Evolutionary conservation across 2,888 invertebrate genomes (phyloP).

Genomic region (Hirtodrosophila cameraria): DNA sequence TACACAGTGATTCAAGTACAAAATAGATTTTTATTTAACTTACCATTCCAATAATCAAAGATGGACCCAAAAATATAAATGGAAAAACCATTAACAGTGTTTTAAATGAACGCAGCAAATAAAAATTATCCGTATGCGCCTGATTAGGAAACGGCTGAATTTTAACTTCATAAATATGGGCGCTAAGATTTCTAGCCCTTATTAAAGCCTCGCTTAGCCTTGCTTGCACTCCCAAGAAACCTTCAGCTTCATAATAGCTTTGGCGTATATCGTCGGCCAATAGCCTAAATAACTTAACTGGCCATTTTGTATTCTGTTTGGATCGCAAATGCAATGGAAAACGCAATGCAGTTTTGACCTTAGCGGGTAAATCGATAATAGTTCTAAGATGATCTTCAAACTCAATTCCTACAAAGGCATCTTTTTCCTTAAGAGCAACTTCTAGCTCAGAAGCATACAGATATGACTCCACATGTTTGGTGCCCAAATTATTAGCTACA

Average conservation of each 20-base stretch:
- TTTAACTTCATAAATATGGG: conserved; percentile 13
- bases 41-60: conserved; percentile 32
- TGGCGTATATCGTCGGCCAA: background rate
- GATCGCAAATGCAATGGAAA: conserved; percentile 40
- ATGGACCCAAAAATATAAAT: conserved; percentile 24
- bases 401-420: conserved; percentile 50
- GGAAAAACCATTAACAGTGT: background rate
- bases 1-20: too few species aligned
- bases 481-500: background rate
- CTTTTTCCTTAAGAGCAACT: background rate
- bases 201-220: conserved; percentile 36
- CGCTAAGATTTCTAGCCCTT: background rate
- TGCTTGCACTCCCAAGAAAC: conserved; percentile 38
- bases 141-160: conserved; percentile 26
- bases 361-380: conserved; percentile 19
- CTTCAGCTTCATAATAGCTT: conserved; percentile 32
- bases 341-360: conserved; percentile 32
- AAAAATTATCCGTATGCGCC: background rate
- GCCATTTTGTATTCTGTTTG: conserved; percentile 1
- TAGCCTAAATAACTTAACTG: background rate
- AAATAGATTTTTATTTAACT: background rate
- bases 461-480: conserved; percentile 9
- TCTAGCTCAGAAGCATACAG: conserved; percentile 6
- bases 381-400: conserved; percentile 33
- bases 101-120: background rate